These are phyloP conservation scores for Macropis europaea DNA, from an alignment of 2,888 invertebrate species.

Conservation along the genomic window DNA sequence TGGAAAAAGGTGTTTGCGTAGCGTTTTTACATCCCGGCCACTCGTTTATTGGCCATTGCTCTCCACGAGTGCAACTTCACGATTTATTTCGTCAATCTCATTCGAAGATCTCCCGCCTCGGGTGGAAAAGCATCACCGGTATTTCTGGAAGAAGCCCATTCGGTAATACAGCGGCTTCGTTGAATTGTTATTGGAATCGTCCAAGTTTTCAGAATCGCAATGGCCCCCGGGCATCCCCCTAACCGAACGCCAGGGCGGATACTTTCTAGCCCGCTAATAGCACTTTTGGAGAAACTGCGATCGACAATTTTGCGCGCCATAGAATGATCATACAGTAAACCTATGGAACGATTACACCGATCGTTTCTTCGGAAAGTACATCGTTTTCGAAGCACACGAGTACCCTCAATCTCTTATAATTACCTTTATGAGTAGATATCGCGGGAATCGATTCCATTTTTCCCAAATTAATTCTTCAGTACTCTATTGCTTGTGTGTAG, in stretches of 20 bases:
- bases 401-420: background rate
- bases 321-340: slow-evolving; percentile 27
- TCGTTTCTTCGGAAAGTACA: slow-evolving; percentile 1
- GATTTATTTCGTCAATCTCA: slow-evolving; percentile 43
- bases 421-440: background rate
- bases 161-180: slow-evolving; percentile 38
- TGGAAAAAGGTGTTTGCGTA: too few relatives aligned
- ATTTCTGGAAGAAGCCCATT: slow-evolving; percentile 19
- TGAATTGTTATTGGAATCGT: slow-evolving; percentile 68
- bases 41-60: slow-evolving; percentile 13
- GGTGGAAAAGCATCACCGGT: background rate
- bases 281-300: slow-evolving; percentile 60
- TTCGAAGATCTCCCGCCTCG: slow-evolving; percentile 22
- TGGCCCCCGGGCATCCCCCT: slow-evolving; percentile 61
- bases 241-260: slow-evolving; percentile 23
- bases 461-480: too few relatives aligned
- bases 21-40: background rate
- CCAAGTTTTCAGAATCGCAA: slow-evolving; percentile 69
- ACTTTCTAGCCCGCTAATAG: slow-evolving; percentile 68
- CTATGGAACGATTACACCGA: slow-evolving; percentile 9
- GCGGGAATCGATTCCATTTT: background rate
- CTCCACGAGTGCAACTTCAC: background rate
- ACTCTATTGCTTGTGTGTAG: too few relatives aligned
- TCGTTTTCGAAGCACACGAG: background rate
- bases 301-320: slow-evolving; percentile 19